Base-by-base conservation (phyloP, 2,888 invertebrate species). In the Lumbricus terrestris region DNA sequence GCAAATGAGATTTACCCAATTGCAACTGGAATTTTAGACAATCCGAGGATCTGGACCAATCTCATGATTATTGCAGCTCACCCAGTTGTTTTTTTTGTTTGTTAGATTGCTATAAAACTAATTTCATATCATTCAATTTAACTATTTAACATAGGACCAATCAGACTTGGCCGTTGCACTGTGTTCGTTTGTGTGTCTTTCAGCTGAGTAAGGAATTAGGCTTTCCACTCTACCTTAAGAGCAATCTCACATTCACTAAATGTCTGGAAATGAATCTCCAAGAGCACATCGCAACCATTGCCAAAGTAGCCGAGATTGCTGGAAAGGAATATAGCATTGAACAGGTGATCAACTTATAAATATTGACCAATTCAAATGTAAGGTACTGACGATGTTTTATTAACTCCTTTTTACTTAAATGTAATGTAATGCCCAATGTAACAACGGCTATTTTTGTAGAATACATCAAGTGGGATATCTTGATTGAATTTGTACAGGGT, bases 271-370 rank as follows among this genome's bases (percentile, higher is more conserved):
- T 97, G 93, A 97, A 97, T 0, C 96, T 98, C 47, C 96, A 96
- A 83, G 95, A 96, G 0, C 96, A 96, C 94, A 96, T 96, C 0
- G 96, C 96, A 11, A 94, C 96, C 35, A 96, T 98, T 2, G 95
- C 96, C 0, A 96, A 96, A 88, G 96, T 98, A 29, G 97, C 97
- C 0, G 97, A 97, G 91, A 96, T 96, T 3, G 97, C 98, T 13
- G 96, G 96, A 90, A 97, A 97, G 93, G 98, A 98, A 94, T 97
- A 96, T 93, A 96, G 96, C 33, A 97, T 97, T 90, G 97, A 97
- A 93, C 94, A 94, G 93, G 95, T 95, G 34, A 47, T 23, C 47
- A 47, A 47, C 20, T 47, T 47, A 69, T 69, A n/a, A 69, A n/a
- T 47, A 47, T 15, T 47, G 47, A 47, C 4, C 18, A 47, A n/a